These are phyloP conservation scores for Drosophila nr. perissopoda DNA, from an alignment of 2,888 invertebrate genomes.

Conservation along the genomic window DNA sequence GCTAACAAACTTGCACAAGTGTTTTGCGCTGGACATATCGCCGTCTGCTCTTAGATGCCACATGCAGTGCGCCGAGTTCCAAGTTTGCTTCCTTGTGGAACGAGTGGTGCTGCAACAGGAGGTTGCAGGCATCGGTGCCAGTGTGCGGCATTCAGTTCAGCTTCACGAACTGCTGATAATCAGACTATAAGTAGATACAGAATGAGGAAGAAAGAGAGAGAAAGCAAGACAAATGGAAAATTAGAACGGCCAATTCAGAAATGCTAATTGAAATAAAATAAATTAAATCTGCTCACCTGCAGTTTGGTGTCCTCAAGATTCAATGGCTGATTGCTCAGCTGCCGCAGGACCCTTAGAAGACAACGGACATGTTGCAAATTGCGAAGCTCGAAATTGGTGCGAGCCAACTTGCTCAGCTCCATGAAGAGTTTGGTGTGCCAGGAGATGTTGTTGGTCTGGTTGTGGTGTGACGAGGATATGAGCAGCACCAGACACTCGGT, in stretches of 20 bases:
- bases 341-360: slow-evolving; percentile 37
- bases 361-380: slow-evolving; percentile 79
- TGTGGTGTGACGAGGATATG: slow-evolving; percentile 15
- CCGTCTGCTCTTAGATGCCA: slow-evolving; percentile 43
- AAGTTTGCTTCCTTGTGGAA: no score
- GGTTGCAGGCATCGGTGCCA: no score
- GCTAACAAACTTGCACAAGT: slow-evolving; percentile 72
- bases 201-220: slow-evolving; percentile 4
- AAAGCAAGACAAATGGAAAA: background rate
- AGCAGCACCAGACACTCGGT: slow-evolving; percentile 52
- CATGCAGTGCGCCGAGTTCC: no score
- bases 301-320: slow-evolving; percentile 21
- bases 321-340: slow-evolving; percentile 56
- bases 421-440: slow-evolving; percentile 72
- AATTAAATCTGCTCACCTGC: slow-evolving; percentile 33
- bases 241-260: background rate
- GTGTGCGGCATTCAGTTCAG: no score
- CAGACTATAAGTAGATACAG: slow-evolving; percentile 39
- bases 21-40: background rate
- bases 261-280: background rate
- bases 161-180: slow-evolving; percentile 76
- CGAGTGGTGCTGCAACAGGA: no score
- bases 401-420: no score
- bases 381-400: slow-evolving; percentile 74
- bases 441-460: slow-evolving; percentile 6